phyloP scores from a whole-genome alignment of 1,140 invertebrate species.

The Planococcus citri region DNA sequence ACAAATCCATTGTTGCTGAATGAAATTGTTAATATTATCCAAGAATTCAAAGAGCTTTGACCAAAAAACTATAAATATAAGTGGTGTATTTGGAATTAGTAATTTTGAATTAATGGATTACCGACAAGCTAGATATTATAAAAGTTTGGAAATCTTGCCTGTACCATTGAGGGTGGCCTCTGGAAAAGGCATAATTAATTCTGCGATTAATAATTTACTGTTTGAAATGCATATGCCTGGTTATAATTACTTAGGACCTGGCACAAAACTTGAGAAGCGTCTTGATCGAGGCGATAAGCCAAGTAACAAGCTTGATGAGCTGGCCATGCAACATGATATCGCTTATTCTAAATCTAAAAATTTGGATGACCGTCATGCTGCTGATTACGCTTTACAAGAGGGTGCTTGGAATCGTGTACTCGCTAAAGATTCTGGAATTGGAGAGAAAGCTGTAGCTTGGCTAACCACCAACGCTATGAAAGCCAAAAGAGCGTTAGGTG shows the following conservation, averaged over 20 bases:
- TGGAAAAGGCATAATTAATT: conserved; percentile 31
- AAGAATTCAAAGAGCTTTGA: too few species aligned
- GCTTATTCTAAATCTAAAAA: conserved; percentile 34
- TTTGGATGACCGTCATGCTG: too few species aligned
- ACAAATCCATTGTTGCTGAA: too few species aligned
- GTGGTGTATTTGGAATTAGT: too few species aligned
- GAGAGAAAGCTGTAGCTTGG: conserved; percentile 32
- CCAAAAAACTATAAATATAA: too few species aligned
- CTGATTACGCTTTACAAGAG: too few species aligned
- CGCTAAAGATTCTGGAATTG: conserved; percentile 32
- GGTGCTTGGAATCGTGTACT: conserved; percentile 33
- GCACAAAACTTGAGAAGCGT: too few species aligned
- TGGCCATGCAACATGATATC: conserved; percentile 37
- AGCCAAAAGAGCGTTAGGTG: conserved; percentile 30
- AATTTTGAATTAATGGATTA: too few species aligned
- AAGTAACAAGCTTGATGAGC: conserved; percentile 35
- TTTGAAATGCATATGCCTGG: conserved; percentile 37
- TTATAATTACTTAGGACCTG: conserved; percentile 35
- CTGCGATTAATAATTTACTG: conserved; percentile 34
- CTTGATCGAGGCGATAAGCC: conserved; percentile 30
- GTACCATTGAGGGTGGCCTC: not conserved
- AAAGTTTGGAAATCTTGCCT: too few species aligned
- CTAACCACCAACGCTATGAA: conserved; percentile 31
- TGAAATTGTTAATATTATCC: too few species aligned
- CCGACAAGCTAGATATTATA: too few species aligned